phyloP scores from a whole-genome alignment of 2,113 vertebrate genomes.

The Xenus cinereus region DNA sequence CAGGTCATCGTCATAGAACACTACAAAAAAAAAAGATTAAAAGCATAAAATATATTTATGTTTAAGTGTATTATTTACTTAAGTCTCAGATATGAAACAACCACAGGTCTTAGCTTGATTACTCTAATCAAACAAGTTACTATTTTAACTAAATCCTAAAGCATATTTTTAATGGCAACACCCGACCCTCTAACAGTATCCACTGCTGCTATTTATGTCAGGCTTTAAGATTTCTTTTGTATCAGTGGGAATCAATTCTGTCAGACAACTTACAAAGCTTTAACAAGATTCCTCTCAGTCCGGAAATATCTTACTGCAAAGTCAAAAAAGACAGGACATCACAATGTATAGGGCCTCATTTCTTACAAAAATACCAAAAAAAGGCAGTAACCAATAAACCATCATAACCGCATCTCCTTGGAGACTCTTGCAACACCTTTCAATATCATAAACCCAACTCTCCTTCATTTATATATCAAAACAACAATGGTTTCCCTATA shows the following conservation, averaged over 20 bases:
- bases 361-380: not conserved
- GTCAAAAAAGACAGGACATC: not conserved
- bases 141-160: not conserved
- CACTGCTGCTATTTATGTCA: not conserved
- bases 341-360: not conserved
- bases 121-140: not conserved
- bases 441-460: fast-evolving
- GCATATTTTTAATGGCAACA: not conserved
- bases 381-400: not conserved
- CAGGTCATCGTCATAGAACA: conserved; percentile 92
- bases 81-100: not conserved
- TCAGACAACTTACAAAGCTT: not conserved
- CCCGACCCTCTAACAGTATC: not conserved
- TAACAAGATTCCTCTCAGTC: not conserved
- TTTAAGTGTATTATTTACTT: not conserved
- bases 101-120: not conserved
- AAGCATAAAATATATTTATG: not conserved
- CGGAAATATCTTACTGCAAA: not conserved
- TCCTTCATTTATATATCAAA: not conserved
- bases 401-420: not conserved
- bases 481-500: not conserved
- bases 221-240: not conserved
- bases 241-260: not conserved
- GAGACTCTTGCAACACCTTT: not conserved
- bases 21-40: conserved; percentile 55